A percentile compares a stretch with the other conserved stretches of the same genome.
phyloP scores from a whole-genome alignment of 1,140 invertebrate genomes.

The Fopius arisanus region DNA sequence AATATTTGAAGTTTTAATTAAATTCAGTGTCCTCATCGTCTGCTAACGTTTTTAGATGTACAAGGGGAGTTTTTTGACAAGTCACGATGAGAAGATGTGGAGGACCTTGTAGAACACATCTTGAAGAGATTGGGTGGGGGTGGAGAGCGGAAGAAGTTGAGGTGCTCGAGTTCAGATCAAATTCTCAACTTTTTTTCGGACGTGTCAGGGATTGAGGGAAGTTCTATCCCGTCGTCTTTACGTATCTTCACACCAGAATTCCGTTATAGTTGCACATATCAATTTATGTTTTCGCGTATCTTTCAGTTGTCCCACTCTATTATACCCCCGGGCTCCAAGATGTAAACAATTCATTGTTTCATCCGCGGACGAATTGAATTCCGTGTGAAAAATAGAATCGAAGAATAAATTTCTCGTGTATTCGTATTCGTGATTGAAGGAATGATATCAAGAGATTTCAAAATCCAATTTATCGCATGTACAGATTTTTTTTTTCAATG shows the following conservation, averaged over 20 bases:
- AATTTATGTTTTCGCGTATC: too few relatives aligned
- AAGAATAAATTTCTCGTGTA: too few relatives aligned
- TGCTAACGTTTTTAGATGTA: neutral
- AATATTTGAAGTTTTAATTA: conserved; percentile 7
- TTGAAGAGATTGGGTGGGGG: neutral
- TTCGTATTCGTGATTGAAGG: too few relatives aligned
- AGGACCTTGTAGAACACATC: neutral
- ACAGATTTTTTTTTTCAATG: too few relatives aligned
- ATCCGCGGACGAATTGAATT: too few relatives aligned
- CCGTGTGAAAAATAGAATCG: too few relatives aligned
- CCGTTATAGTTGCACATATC: too few relatives aligned
- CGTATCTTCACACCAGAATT: neutral
- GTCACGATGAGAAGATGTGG: neutral
- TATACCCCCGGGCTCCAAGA: too few relatives aligned
- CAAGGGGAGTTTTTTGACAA: neutral
- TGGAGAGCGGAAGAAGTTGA: neutral
- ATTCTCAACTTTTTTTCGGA: neutral
- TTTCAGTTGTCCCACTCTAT: too few relatives aligned
- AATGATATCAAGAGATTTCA: too few relatives aligned
- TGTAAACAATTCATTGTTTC: too few relatives aligned
- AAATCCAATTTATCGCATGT: too few relatives aligned
- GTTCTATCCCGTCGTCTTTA: neutral
- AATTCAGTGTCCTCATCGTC: neutral
- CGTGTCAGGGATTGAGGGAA: neutral
- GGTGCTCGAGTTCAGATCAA: neutral